Evolutionary conservation across 2,888 invertebrate species (phyloP), one percentile per base, ranked within the genome.

Genomic region (Calliscelio sp.): DNA sequence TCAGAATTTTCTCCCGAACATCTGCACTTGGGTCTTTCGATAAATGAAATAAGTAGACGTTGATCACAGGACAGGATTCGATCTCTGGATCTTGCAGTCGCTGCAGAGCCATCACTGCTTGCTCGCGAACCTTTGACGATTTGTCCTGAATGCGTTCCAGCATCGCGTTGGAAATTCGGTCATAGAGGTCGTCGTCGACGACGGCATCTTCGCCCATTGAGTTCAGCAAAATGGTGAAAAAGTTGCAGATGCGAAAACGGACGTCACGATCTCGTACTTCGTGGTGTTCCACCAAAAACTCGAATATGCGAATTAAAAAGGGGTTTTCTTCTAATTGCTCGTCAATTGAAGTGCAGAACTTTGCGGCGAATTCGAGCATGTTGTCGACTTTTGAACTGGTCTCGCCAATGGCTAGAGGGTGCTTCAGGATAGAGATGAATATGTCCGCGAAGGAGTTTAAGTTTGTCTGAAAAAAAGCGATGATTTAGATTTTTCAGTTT

Each of bases 1-100:
- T 94, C 46, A 98, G 94, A 82, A 97, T 95, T 0, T 96, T 95
- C 89, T 95, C 94, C 65, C 96, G 94, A 0, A 97, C 97, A 65
- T 96, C 96, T 16, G 96, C 94, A 86, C 95, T 96, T 0, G 97
- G 96, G 93, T 98, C 98, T 79, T 95, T 95, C 84, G 94, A 94
- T 93, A 97, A 94, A 85, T 97, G 96, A 89, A 95, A 96, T 28
- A 95, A 94, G 88, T 96, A 97, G 0, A 96, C 95, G 86, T 95
- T 94, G 0, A 97, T 96, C 0, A 98, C 96, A 0, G 95, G 95
- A 91, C 98, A 98, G 41, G 96, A 94, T 0, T 95, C 95, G 89
- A 97, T 95, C 66, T 94, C 94, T 0, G 97, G 97, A 88, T 97
- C 96, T 92, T 98, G 98, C 0, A 98, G 94, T 2, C 98, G 94